A percentile compares a stretch with the other conserved stretches of the same genome.
phyloP scores from a whole-genome alignment of 1,140 invertebrate genomes.

The Drosophila sp. region DNA sequence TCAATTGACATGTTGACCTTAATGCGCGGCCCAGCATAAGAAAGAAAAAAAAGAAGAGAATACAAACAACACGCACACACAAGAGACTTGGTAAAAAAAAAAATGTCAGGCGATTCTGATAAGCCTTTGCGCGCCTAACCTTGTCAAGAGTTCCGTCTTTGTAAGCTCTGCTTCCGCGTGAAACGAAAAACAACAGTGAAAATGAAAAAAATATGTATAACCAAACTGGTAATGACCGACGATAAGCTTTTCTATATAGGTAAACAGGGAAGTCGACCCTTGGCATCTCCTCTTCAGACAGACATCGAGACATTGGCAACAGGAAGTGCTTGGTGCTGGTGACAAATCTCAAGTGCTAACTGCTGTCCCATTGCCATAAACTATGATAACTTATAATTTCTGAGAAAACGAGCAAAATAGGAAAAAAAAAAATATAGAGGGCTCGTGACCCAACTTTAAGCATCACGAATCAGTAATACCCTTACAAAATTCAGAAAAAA shows the following conservation, averaged over 20 bases:
- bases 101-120: constrained; percentile 47
- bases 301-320: constrained; percentile 6
- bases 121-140: constrained; percentile 35
- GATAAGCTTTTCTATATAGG: constrained; percentile 18
- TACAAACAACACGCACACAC: background rate
- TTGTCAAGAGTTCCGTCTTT: constrained; percentile 50
- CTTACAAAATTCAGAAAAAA: background rate
- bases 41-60: background rate
- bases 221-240: constrained; percentile 20
- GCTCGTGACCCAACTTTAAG: too few relatives aligned
- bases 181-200: background rate
- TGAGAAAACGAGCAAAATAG: constrained; percentile 33
- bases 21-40: constrained; percentile 37
- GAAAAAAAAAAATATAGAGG: background rate
- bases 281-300: constrained; percentile 40
- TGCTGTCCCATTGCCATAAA: constrained; percentile 39
- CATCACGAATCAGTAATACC: background rate
- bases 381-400: constrained; percentile 38
- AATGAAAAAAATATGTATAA: background rate
- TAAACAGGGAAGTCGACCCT: constrained; percentile 56
- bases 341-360: constrained; percentile 49
- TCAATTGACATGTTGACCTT: constrained; percentile 67
- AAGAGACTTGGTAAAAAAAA: constrained; percentile 29
- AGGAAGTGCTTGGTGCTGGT: constrained; percentile 50
- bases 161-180: constrained; percentile 45